These are phyloP conservation scores for Ips typographus DNA, from an alignment of 1,140 invertebrate genomes.

Conservation along the genomic window DNA sequence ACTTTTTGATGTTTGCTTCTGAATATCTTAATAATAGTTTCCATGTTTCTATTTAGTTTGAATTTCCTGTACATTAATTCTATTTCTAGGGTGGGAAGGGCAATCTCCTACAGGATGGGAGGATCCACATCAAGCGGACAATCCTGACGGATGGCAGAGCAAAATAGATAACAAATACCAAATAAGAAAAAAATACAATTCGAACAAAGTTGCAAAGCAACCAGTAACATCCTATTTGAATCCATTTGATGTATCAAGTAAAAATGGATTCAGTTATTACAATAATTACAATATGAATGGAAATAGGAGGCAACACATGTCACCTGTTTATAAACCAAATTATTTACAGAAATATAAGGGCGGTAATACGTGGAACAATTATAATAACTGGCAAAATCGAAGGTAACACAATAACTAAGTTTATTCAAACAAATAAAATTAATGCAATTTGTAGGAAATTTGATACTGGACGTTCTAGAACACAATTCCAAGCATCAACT, in stretches of 20 bases:
- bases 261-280: slow-evolving; percentile 9
- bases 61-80: slow-evolving; percentile 3
- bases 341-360: neutral
- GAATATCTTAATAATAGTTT: no score
- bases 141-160: slow-evolving; percentile 7
- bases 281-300: neutral
- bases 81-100: neutral
- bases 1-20: no score
- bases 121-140: neutral
- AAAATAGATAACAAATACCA: neutral
- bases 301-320: no score
- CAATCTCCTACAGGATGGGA: slow-evolving; percentile 5
- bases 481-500: neutral
- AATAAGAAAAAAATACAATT: neutral
- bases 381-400: neutral
- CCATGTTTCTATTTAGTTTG: neutral
- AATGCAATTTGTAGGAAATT: neutral
- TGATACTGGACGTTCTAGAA: neutral
- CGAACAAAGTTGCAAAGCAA: neutral
- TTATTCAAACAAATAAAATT: neutral
- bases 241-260: slow-evolving; percentile 6
- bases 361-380: slow-evolving; percentile 4
- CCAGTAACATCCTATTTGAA: slow-evolving; percentile 12
- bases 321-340: neutral
- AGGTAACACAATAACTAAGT: neutral